A percentile compares a stretch with the other conserved stretches of the same genome.
These are phyloP conservation scores for Aphelinus certus DNA, from an alignment of 1,140 invertebrate species.

Conservation along the genomic window DNA sequence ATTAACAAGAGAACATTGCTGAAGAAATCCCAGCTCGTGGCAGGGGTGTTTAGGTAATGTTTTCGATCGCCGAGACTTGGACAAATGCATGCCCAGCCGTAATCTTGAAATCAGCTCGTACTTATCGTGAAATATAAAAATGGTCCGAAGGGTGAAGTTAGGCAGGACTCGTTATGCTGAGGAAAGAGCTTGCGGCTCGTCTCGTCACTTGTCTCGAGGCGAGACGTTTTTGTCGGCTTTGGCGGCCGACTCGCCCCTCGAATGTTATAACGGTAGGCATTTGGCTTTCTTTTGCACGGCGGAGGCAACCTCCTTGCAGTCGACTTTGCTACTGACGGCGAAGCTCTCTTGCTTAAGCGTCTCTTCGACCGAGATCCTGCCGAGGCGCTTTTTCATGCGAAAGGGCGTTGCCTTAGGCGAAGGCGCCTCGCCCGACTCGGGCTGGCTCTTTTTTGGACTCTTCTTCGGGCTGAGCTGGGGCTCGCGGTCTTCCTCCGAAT, in stretches of 20 bases:
- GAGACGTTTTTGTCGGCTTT: not conserved
- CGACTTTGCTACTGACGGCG: constrained; percentile 54
- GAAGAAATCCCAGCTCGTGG: no score
- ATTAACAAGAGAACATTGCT: constrained; percentile 16
- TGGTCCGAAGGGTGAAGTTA: constrained; percentile 47
- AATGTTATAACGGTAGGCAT: constrained; percentile 62
- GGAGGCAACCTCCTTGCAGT: constrained; percentile 53
- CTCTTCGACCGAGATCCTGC: constrained; percentile 60
- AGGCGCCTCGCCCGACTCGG: constrained; percentile 54
- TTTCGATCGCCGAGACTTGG: not conserved
- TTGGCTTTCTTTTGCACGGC: constrained; percentile 58
- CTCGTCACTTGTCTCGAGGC: not conserved
- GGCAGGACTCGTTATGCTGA: constrained; percentile 3
- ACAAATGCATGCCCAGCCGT: constrained; percentile 8
- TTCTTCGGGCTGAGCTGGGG: constrained; percentile 38
- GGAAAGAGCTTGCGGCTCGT: not conserved
- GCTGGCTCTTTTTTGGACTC: constrained; percentile 42
- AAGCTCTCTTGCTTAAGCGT: constrained; percentile 61
- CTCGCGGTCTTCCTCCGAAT: constrained; percentile 53
- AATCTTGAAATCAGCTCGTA: not conserved
- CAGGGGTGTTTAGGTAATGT: not conserved
- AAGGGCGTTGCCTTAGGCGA: constrained; percentile 61
- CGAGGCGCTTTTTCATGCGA: constrained; percentile 60
- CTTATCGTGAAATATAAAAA: constrained; percentile 47
- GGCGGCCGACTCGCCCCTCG: not conserved